phyloP scores from a whole-genome alignment of 2,888 invertebrate species.

The Drosophila histrio region DNA sequence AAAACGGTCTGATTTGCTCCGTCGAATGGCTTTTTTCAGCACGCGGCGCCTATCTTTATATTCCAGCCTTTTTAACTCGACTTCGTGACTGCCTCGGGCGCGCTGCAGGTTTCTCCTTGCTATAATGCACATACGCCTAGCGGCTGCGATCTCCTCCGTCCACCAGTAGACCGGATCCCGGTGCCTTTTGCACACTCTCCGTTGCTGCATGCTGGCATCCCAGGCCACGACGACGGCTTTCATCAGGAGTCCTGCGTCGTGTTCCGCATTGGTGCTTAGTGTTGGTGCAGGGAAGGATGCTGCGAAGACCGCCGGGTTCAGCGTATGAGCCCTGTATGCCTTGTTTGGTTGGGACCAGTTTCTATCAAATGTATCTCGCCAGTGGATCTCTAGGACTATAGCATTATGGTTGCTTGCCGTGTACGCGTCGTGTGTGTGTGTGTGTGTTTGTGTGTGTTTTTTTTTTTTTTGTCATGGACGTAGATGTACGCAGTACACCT shows the following conservation, averaged over 20 bases:
- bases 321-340: background rate
- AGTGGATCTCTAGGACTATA: background rate
- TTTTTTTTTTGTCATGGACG: too few species aligned
- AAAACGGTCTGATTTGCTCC: background rate
- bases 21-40: background rate
- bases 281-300: too few species aligned
- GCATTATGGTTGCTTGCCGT: background rate
- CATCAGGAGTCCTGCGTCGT: background rate
- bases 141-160: background rate
- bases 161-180: background rate
- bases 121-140: background rate
- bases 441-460: too few species aligned
- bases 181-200: background rate
- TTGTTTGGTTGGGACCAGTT: background rate
- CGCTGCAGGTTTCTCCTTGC: too few species aligned
- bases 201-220: background rate
- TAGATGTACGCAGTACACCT: too few species aligned
- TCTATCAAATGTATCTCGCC: too few species aligned
- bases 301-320: background rate
- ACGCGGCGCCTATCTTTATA: too few species aligned
- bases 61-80: too few species aligned
- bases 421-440: too few species aligned
- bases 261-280: background rate
- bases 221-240: background rate
- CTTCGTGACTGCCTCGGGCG: too few species aligned